These are phyloP conservation scores for Pitta sordida DNA, from an alignment of 2,113 vertebrate species.

Conservation along the genomic window DNA sequence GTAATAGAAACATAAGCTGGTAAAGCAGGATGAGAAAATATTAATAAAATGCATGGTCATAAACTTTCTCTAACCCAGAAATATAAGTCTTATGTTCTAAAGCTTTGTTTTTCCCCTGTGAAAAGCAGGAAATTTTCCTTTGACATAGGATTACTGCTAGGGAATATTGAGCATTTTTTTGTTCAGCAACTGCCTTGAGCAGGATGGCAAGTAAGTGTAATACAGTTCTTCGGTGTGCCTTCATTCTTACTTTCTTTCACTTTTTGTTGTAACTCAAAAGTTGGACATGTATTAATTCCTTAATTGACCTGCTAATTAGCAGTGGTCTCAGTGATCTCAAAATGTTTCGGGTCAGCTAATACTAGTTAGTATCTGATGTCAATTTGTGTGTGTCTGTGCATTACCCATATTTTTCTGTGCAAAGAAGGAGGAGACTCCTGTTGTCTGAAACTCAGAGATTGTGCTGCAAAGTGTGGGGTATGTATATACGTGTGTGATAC, in stretches of 20 bases:
- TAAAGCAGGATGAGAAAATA: background rate
- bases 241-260: background rate
- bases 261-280: background rate
- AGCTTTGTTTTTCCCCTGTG: background rate
- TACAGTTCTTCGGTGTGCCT: background rate
- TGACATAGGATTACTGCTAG: background rate
- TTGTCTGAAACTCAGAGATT: background rate
- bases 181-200: background rate
- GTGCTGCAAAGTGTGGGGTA: background rate
- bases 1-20: background rate
- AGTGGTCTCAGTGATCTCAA: background rate
- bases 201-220: background rate
- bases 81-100: background rate
- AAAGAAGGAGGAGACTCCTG: background rate
- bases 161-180: background rate
- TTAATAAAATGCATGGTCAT: background rate
- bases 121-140: background rate
- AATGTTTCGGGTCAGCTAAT: background rate
- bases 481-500: too few species aligned
- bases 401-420: background rate
- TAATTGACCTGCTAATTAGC: background rate
- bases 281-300: background rate
- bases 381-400: background rate
- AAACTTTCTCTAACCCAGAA: background rate
- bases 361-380: background rate